Evolutionary conservation across 2,797 vertebrate genomes (phyloP).

Genomic region (Periophthalmus magnuspinnatus): DNA sequence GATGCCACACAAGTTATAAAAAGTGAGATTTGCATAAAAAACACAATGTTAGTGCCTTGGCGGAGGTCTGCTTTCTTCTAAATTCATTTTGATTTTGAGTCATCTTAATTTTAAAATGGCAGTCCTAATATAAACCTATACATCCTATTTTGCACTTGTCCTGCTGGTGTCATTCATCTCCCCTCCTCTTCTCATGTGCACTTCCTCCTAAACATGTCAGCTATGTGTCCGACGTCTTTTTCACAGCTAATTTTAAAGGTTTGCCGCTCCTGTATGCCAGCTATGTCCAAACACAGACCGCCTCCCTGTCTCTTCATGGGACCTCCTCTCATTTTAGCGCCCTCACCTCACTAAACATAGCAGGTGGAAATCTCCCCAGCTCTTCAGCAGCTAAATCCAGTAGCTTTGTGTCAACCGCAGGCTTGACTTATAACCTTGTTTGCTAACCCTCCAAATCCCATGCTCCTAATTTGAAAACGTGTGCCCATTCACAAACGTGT

Average conservation of each 20-base stretch:
- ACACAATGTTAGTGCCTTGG: too few relatives aligned
- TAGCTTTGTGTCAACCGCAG: constrained; percentile 49
- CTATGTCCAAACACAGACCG: constrained; percentile 47
- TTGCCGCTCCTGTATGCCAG: constrained; percentile 43
- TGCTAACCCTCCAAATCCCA: constrained; percentile 20
- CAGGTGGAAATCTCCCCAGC: constrained; percentile 32
- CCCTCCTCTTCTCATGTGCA: constrained; percentile 29
- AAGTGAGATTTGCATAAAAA: too few relatives aligned
- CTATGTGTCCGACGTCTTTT: constrained; percentile 42
- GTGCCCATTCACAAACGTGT: constrained; percentile 20
- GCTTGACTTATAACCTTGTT: constrained; percentile 42
- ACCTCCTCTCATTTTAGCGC: constrained; percentile 11
- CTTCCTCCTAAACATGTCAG: constrained; percentile 43
- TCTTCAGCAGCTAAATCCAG: constrained; percentile 53
- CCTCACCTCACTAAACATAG: constrained; percentile 48
- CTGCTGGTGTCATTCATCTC: neutral
- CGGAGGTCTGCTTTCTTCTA: too few relatives aligned
- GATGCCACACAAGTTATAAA: too few relatives aligned
- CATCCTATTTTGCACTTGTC: neutral
- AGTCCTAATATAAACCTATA: too few relatives aligned
- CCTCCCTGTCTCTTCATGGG: constrained; percentile 42
- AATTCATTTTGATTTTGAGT: too few relatives aligned
- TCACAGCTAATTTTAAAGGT: constrained; percentile 61
- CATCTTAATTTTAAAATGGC: too few relatives aligned
- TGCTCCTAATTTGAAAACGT: constrained; percentile 15